Percentiles rank a stretch among this genome's conserved stretches.
Conservation (phyloP, 2,888 invertebrate species). For the Xanthia togata region DNA sequence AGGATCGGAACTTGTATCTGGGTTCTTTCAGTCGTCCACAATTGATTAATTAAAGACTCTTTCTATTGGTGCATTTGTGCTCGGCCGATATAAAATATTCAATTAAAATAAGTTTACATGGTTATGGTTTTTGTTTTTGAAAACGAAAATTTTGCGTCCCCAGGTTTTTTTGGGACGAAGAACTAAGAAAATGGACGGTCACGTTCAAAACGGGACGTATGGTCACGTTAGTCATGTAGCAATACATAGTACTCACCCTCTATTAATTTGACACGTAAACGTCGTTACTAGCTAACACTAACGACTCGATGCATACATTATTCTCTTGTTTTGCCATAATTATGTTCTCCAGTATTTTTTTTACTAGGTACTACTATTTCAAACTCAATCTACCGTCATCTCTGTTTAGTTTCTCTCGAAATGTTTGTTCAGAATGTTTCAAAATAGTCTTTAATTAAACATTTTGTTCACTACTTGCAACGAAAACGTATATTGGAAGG, state of each 20-base stretch:
- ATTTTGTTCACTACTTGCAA: slow-evolving; percentile 6
- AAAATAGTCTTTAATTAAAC: neutral
- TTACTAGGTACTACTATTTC: neutral
- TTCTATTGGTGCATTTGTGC: no score
- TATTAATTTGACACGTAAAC: slow-evolving; percentile 4
- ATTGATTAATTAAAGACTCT: no score
- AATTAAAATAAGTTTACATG: no score
- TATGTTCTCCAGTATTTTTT: neutral
- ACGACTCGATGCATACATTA: slow-evolving; percentile 12
- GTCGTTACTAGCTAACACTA: neutral
- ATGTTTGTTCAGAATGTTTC: neutral
- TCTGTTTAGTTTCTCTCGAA: neutral
- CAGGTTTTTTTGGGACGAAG: no score
- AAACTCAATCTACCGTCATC: neutral
- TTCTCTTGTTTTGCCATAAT: neutral
- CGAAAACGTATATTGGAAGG: neutral
- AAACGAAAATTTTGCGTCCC: no score
- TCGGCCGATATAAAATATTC: no score
- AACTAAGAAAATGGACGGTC: no score
- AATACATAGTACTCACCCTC: neutral
- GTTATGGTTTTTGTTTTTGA: no score
- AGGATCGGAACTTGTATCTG: no score
- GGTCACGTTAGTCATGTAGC: neutral
- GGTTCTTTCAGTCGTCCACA: no score
- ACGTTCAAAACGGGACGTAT: no score